Base-by-base conservation (phyloP, 2,113 vertebrate genomes). In the Rhizomys pruinosus region DNA sequence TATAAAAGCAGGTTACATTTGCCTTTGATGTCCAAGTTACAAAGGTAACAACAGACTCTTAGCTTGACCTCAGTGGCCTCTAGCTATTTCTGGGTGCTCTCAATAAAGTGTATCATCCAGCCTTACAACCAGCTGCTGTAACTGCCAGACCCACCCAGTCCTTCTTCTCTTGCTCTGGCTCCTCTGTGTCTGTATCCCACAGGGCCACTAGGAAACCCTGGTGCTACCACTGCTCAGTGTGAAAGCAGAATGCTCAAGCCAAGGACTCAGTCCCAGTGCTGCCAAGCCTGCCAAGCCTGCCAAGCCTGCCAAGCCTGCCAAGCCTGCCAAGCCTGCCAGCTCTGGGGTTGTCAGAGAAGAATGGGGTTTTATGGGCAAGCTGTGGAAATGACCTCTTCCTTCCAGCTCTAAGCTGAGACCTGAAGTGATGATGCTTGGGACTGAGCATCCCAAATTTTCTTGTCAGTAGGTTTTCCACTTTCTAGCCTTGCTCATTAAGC, bases 1-100 rank as follows among this genome's bases (percentile, higher is more conserved):
- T 44, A 80, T 59, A 84, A 87, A 95, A 87, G 71, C 68, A 87
- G 85, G 88, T 91, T 71, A 12, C 3, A 20, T 89, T 93, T 84
- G 82, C 87, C 89, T 96, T 89, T 96, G 84, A 95, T 90, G 81
- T 85, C 68, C 77, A 95, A 55, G 81, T 92, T 85, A 85, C 77
- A 93, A 73, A 95, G 64, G 80, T 92, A 92, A 85, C n/a, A 15
- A 73, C 42, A 77, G 61, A 44, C 57, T 81, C 37, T 85, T 72
- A 55, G 34, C 37, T 73, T 77, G 81, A 85, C 90, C 81, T 85
- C 64, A 7, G 25, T 72, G 55, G 89, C 87, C 84, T 69, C 39
- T 47, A 61, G 95, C 94, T 89, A 61, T 94, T 95, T 93, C 87
- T 78, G 81, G 37, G 89, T 2, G 0, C 93, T 87, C 52, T 63